phyloP scores from a whole-genome alignment of 1,140 invertebrate species.

The Caenorhabditis tropicalis region DNA sequence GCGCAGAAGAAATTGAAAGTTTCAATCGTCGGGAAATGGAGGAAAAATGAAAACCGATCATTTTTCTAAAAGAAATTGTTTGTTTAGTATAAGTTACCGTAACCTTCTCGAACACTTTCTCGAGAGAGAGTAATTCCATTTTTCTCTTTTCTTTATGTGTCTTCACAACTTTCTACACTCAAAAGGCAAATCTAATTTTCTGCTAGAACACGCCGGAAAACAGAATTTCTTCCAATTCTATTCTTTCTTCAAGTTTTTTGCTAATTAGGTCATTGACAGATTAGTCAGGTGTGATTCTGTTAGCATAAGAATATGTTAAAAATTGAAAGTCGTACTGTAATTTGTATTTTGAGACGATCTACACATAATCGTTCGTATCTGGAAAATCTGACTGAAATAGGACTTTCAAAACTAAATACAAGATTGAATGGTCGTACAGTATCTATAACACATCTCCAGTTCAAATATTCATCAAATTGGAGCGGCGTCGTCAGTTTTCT shows the following conservation, averaged over 20 bases:
- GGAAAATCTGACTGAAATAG: background rate
- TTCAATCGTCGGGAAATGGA: background rate
- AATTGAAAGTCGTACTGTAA: no score
- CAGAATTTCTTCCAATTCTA: background rate
- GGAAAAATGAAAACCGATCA: background rate
- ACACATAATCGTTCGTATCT: no score
- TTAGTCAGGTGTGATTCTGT: conserved; percentile 9
- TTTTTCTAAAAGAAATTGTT: background rate
- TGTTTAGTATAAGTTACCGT: conserved; percentile 45
- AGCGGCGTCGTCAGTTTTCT: no score
- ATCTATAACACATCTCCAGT: no score
- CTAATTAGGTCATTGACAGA: conserved; percentile 42
- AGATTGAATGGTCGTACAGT: no score
- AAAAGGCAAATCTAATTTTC: conserved; percentile 19
- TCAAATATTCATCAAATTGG: no score
- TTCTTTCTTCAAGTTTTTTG: background rate
- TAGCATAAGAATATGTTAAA: background rate
- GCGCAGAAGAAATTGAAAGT: conserved; percentile 32
- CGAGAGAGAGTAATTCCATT: conserved; percentile 35
- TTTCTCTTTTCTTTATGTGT: background rate
- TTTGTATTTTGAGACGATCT: no score
- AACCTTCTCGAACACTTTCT: conserved; percentile 20
- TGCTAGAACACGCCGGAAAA: conserved; percentile 38
- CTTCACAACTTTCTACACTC: background rate
- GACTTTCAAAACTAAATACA: no score